Percentiles rank a stretch among this genome's conserved stretches.
Conservation (phyloP, 1,140 invertebrate genomes). For the Chironomus tepperi region DNA sequence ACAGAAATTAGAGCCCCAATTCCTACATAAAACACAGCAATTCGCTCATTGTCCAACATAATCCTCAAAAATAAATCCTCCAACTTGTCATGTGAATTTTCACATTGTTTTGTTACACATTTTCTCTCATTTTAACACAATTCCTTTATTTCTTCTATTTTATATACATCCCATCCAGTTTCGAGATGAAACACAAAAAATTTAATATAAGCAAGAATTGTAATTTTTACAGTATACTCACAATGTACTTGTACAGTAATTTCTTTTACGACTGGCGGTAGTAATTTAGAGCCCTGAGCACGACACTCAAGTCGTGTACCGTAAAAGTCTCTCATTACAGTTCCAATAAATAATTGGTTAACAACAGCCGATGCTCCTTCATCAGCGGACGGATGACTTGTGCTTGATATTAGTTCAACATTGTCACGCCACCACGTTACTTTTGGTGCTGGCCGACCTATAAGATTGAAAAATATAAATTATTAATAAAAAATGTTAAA, state of each 20-base stretch:
- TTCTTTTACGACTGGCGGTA: conserved; percentile 48
- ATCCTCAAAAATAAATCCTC: no score
- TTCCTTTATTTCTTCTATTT: no score
- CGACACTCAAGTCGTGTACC: conserved; percentile 56
- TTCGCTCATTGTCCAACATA: no score
- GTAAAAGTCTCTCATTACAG: conserved; percentile 51
- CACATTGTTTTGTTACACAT: no score
- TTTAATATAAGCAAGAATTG: not conserved
- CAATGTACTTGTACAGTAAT: conserved; percentile 56
- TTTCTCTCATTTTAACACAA: no score
- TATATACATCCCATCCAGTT: not conserved
- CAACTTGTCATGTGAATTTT: no score
- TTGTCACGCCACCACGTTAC: conserved; percentile 73
- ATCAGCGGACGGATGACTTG: conserved; percentile 49
- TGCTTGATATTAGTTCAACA: conserved; percentile 52
- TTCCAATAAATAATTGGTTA: conserved; percentile 56
- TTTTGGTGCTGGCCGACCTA: conserved; percentile 60
- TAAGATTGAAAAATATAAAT: conserved; percentile 28
- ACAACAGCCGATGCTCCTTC: conserved; percentile 49
- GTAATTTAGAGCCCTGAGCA: conserved; percentile 53
- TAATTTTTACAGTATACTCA: conserved; percentile 41
- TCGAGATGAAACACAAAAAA: not conserved
- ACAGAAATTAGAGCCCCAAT: no score
- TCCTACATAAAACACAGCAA: no score
- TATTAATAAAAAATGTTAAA: no score